These are phyloP conservation scores for Salmo trutta DNA, from an alignment of 2,797 vertebrate genomes.

Conservation along the genomic window DNA sequence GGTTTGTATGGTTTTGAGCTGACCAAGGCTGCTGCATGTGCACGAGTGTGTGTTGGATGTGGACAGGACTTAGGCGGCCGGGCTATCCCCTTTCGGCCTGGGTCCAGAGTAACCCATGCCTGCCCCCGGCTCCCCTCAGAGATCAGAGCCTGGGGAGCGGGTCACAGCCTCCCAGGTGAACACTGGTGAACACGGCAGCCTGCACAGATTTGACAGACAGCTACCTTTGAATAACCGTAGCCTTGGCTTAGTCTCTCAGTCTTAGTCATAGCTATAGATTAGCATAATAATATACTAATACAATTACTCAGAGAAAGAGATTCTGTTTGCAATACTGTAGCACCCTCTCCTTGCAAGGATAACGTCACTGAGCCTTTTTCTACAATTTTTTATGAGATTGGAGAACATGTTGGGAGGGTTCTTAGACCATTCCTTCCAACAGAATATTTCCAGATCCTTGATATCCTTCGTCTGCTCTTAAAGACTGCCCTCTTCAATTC, in stretches of 20 bases:
- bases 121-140: constrained; percentile 31
- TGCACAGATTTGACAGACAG: constrained; percentile 29
- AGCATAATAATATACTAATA: too few relatives aligned
- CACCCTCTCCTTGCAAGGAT: too few relatives aligned
- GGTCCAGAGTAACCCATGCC: constrained; percentile 14
- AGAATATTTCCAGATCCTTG: too few relatives aligned
- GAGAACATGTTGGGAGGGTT: too few relatives aligned
- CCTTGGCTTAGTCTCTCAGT: constrained; percentile 25
- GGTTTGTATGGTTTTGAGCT: not conserved
- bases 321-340: too few relatives aligned
- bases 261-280: constrained; percentile 8
- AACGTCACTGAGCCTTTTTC: too few relatives aligned
- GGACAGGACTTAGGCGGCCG: constrained; percentile 37
- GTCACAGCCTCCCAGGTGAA: constrained; percentile 60
- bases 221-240: constrained; percentile 54
- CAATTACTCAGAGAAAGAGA: too few relatives aligned
- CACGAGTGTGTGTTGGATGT: constrained; percentile 5
- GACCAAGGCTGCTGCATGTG: constrained; percentile 25
- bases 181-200: constrained; percentile 7
- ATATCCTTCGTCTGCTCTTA: too few relatives aligned
- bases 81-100: constrained; percentile 50
- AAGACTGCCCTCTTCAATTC: too few relatives aligned
- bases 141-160: constrained; percentile 49
- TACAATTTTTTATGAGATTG: too few relatives aligned
- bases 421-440: too few relatives aligned